Conservation (phyloP, 2,888 invertebrate genomes). For the Hylaea fasciaria region DNA sequence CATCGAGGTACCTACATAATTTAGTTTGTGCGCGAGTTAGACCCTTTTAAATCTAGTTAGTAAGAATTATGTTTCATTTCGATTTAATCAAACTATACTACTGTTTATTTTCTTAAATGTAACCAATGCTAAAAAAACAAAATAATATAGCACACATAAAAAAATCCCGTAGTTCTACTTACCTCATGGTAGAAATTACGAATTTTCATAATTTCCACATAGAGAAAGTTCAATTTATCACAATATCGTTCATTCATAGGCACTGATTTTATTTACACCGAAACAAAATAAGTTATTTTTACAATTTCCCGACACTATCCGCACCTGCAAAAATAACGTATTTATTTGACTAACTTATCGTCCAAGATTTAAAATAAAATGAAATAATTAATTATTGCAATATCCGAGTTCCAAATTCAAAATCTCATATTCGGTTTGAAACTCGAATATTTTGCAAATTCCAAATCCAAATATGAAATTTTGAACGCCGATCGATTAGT, state of each 20-base stretch:
- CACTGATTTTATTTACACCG: conserved; percentile 44
- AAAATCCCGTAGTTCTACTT: conserved; percentile 51
- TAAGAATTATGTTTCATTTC: no score
- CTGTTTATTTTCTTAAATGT: no score
- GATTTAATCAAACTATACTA: no score
- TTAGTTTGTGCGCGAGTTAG: no score
- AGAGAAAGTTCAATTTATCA: conserved; percentile 55
- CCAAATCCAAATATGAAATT: conserved; percentile 30
- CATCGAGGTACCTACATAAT: no score
- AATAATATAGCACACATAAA: conserved; percentile 7
- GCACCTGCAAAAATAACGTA: conserved; percentile 15
- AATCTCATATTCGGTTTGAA: conserved; percentile 16
- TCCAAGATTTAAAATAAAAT: no score
- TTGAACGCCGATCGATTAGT: conserved; percentile 35
- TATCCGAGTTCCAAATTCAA: conserved; percentile 8
- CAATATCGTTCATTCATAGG: conserved; percentile 61
- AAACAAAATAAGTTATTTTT: conserved; percentile 19
- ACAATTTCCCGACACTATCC: conserved; percentile 3
- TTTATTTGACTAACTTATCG: background rate
- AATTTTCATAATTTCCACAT: conserved; percentile 78
- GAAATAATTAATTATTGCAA: conserved; percentile 21
- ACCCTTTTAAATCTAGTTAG: no score
- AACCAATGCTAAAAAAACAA: conserved; percentile 7
- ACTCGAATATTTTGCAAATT: conserved; percentile 1
- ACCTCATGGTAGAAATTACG: conserved; percentile 78